These are phyloP conservation scores for Pogonognathellus flavescens DNA, from an alignment of 1,140 invertebrate species.

Conservation along the genomic window DNA sequence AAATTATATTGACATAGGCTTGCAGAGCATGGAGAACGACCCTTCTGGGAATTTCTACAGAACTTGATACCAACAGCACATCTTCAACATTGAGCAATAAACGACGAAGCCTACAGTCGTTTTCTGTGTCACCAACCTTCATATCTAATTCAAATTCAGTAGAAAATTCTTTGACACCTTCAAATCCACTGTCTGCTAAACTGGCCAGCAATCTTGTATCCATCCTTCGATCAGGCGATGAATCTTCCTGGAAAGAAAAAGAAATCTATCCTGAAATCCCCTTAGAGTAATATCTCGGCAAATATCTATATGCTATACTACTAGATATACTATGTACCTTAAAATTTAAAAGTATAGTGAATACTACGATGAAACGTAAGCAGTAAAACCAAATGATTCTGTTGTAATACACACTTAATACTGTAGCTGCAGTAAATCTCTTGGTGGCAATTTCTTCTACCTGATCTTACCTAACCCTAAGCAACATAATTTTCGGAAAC, in stretches of 20 bases:
- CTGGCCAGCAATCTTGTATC: conserved; percentile 40
- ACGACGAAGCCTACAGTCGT: background rate
- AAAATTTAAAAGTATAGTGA: too few relatives aligned
- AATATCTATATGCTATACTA: too few relatives aligned
- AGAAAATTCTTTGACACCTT: conserved; percentile 52
- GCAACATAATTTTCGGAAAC: too few relatives aligned
- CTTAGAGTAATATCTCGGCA: too few relatives aligned
- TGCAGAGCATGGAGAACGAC: conserved; percentile 54
- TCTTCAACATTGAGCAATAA: conserved; percentile 16
- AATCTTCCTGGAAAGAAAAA: background rate
- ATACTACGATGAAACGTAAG: too few relatives aligned
- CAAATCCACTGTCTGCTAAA: conserved; percentile 45
- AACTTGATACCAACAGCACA: conserved; percentile 12
- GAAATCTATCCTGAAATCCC: background rate
- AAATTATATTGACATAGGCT: background rate
- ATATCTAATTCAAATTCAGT: conserved; percentile 54
- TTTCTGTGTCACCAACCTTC: conserved; percentile 35
- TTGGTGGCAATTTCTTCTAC: too few relatives aligned
- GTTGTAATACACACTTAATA: too few relatives aligned
- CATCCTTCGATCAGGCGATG: conserved; percentile 36
- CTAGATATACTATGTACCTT: too few relatives aligned
- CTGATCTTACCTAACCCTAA: too few relatives aligned
- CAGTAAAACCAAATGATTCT: too few relatives aligned
- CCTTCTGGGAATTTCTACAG: conserved; percentile 34
- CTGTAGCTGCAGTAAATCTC: too few relatives aligned